phyloP scores from a whole-genome alignment of 2,888 invertebrate genomes.

The Amphipyra berbera region DNA sequence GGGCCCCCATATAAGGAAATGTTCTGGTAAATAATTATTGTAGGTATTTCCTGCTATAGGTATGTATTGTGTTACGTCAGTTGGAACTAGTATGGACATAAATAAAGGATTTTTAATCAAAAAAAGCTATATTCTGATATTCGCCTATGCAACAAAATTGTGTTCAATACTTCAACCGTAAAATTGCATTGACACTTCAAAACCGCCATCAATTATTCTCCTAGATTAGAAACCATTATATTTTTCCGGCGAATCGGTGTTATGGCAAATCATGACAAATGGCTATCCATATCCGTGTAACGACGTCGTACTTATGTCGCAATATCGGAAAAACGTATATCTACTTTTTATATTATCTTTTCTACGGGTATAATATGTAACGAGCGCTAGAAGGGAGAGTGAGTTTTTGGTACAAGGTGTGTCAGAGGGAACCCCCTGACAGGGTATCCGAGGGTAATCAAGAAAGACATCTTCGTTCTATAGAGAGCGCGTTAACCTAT shows the following conservation, averaged over 20 bases:
- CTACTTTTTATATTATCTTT: slow-evolving; percentile 43
- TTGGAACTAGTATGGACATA: slow-evolving; percentile 3
- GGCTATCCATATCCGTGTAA: slow-evolving; percentile 50
- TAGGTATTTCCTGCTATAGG: not conserved
- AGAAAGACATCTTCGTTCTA: too few relatives aligned
- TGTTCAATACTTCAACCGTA: slow-evolving; percentile 16
- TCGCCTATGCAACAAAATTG: slow-evolving; percentile 17
- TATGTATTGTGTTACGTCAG: not conserved
- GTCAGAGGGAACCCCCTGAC: too few relatives aligned
- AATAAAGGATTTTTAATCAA: slow-evolving; percentile 26
- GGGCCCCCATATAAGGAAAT: too few relatives aligned
- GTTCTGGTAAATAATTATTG: too few relatives aligned
- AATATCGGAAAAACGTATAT: slow-evolving; percentile 52
- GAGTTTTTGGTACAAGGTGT: too few relatives aligned
- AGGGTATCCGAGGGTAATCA: too few relatives aligned
- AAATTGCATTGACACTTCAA: slow-evolving; percentile 40
- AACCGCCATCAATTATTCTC: slow-evolving; percentile 51
- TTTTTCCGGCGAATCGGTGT: slow-evolving; percentile 49
- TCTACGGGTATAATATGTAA: not conserved
- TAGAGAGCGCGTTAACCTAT: too few relatives aligned
- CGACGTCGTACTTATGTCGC: slow-evolving; percentile 54
- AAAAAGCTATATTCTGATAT: slow-evolving; percentile 17
- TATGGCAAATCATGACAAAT: slow-evolving; percentile 62
- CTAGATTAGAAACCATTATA: slow-evolving; percentile 56
- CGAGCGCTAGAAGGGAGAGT: not conserved